A percentile compares a stretch with the other conserved stretches of the same genome.
Evolutionary conservation across 1,140 invertebrate species (phyloP).

Genomic region (Halictus rubicundus): DNA sequence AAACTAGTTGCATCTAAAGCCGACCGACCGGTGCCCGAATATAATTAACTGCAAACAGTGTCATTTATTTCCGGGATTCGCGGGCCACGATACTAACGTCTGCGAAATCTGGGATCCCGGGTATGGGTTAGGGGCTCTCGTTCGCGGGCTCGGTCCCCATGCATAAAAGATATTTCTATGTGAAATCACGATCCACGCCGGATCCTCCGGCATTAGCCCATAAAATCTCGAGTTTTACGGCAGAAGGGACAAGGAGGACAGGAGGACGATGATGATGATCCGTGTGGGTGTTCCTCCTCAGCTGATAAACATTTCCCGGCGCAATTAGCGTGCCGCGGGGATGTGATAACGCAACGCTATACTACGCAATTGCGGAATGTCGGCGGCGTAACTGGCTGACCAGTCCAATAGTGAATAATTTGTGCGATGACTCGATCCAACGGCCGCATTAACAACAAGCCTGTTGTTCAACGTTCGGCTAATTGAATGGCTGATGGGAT

Average conservation of each 20-base stretch:
- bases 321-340: constrained; percentile 8
- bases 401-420: constrained; percentile 43
- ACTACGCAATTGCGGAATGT: constrained; percentile 23
- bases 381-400: constrained; percentile 16
- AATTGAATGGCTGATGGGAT: constrained; percentile 1
- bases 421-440: neutral
- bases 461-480: neutral
- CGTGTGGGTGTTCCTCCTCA: neutral
- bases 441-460: neutral
- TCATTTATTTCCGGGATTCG: constrained; percentile 13
- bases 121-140: constrained; percentile 56
- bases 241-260: too few relatives aligned
- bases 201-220: constrained; percentile 66
- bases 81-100: constrained; percentile 50
- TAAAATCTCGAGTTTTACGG: constrained; percentile 74
- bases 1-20: too few relatives aligned
- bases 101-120: constrained; percentile 60
- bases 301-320: constrained; percentile 23
- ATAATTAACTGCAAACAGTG: neutral
- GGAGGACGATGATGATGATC: neutral
- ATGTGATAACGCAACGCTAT: neutral
- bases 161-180: constrained; percentile 66
- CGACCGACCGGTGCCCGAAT: too few relatives aligned
- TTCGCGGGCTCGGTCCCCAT: constrained; percentile 48
- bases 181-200: constrained; percentile 71